Base-by-base conservation (phyloP, 2,113 vertebrate genomes). In the Protobothrops mucrosquamatus region DNA sequence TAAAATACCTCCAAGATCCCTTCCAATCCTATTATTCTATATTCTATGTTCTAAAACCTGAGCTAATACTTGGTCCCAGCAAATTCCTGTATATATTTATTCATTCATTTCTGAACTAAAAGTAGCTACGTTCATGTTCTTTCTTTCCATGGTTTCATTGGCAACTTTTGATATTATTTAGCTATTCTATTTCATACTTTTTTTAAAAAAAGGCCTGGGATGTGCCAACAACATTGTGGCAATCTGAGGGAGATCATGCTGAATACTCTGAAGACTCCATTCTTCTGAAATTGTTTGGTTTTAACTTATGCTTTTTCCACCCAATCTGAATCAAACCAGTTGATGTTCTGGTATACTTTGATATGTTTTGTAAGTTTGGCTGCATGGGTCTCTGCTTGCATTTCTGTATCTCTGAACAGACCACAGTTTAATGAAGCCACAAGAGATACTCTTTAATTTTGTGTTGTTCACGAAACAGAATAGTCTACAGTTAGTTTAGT, bases 381-480 rank as follows among this genome's bases (percentile, higher is more conserved):
- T 0, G 9, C 20, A 10, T 7, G 10, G n/a, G 46, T 51, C 64
- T 89, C 87, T 56, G 59, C 87, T 64, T 1, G 39, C 46, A 34
- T 57, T 81, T 24, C 24, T 64, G 74, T 69, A 54, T 0, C 20
- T 91, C 91, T 54, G 74, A 87, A 18, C 8, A 29, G 22, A 10
- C 22, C 18, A n/a, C 85, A 55, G 56, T 86, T n/a, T 81, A 90
- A 87, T 48, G 85, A 54, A 93, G 57, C 23, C 5, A 23, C 8
- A 90, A 39, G 85, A 93, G 56, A 87, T n/a, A n/a, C 14, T 86
- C 26, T 94, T 69, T 6, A 74, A 81, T 93, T 51, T n/a, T 89
- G 39, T 2, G 52, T 29, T 59, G 91, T 74, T 12, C 39, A 61
- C 89, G n/a, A 92, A 91, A 87, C 8, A 51, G 14, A 94, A 89